Base-by-base conservation (phyloP, 92 coral and sea anemone genomes). In the Actinostola sp. region DNA sequence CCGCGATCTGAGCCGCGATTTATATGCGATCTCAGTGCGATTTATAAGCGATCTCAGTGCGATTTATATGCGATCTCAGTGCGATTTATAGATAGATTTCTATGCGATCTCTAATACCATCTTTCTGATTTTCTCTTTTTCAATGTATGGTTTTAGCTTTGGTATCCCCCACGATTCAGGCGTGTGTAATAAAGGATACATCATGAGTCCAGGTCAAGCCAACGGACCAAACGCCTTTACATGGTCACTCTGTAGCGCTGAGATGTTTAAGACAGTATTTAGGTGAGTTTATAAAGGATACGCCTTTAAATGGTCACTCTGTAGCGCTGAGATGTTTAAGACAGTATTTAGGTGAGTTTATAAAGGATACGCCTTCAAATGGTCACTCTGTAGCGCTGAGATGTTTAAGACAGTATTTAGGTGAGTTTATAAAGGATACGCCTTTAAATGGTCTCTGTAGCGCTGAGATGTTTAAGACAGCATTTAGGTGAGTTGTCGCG, bases 381-480 rank as follows among this genome's bases (percentile, higher is more conserved):
- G 98, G 98, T 93, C 98, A 11, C 33, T 77, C 11, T 93, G 98
- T 52, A 89, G 93, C 55, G 72, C 78, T 14, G 51, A 65, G 0
- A 69, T 35, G 24, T 43, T 87, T 62, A 75, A 61, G 57, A 10
- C 54, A 35, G 71, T 80, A 38, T 68, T 81, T 52, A 69, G 63
- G 90, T 81, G 42, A 66, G 73, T 42, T 53, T 53, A 53, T 24
- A 53, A 25, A 20, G 45, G 45, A 7, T 39, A 39, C 45, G 89
- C 98, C 16, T 87, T 87, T 43, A 80, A 63, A 1, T 93, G 98
- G 98, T 93, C 98, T 77, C 11, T 93, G 98, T 52, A 89, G 93
- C 55, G 72, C 78, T 14, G 51, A 65, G 0, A 69, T 35, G 24
- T 43, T 87, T 62, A 75, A 61, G 57, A 10, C 54, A 35, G 71